Percentiles rank a stretch among this genome's conserved stretches.
Conservation (phyloP, 1,140 invertebrate genomes). For the Zaprionus nigranus region DNA sequence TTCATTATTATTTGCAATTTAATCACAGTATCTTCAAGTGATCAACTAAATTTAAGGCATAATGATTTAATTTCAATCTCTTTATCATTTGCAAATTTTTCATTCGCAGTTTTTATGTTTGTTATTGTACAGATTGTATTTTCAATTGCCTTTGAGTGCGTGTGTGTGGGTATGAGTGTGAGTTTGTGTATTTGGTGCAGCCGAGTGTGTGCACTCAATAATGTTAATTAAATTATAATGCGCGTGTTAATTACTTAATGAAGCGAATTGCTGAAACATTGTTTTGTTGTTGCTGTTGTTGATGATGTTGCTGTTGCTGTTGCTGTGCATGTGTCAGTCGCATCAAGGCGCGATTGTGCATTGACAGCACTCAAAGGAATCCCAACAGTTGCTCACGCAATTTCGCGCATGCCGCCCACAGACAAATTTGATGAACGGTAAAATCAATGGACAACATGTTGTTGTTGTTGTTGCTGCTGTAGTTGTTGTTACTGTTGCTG, state of each 20-base stretch:
- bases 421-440: conserved; percentile 8
- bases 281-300: conserved; percentile 38
- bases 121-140: neutral
- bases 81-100: conserved; percentile 5
- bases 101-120: neutral
- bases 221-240: conserved; percentile 73
- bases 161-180: neutral
- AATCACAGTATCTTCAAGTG: neutral
- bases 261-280: conserved; percentile 66
- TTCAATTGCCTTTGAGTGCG: neutral
- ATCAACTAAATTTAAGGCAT: neutral
- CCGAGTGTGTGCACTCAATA: conserved; percentile 41
- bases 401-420: neutral
- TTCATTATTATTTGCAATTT: neutral
- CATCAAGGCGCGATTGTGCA: conserved; percentile 53
- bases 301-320: conserved; percentile 34
- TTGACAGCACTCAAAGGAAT: conserved; percentile 66
- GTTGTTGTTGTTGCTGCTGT: neutral
- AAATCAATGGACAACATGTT: neutral
- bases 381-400: conserved; percentile 18
- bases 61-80: neutral
- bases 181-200: conserved; percentile 1
- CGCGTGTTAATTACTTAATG: conserved; percentile 74
- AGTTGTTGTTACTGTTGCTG: conserved; percentile 8
- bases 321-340: conserved; percentile 56